Base-by-base conservation (phyloP, 2,888 invertebrate genomes). In the Stenodera caucasica region DNA sequence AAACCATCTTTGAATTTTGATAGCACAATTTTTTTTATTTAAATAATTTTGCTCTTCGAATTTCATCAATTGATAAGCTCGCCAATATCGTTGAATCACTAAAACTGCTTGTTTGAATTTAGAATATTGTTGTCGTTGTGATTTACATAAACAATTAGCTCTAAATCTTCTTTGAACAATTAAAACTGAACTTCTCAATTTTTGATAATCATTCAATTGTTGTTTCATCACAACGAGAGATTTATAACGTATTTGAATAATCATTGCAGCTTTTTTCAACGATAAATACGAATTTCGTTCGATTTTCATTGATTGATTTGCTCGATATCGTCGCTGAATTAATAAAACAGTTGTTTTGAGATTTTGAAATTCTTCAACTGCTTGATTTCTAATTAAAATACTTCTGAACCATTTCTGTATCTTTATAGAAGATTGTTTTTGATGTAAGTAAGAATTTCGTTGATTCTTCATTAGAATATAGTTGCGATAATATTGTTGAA, bases 351-450 rank as follows among this genome's bases (percentile, higher is more conserved):
- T 80, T 7, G 78, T 73, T 58, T 80, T 82, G 12, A 57, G 6
- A 11, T 15, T 26, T n/a, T 35, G 18, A 33, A 37, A 57, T 2
- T 75, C 53, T 3, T 82, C 15, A 77, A 55, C 18, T 74, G 75
- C 6, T 76, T 73, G 0, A 84, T 37, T 37, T 37, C 15, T 37
- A 15, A n/a, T n/a, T 15, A 37, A 8, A 37, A 37, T 15, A 6
- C 37, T 83, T 67, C 82, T 81, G 70, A 83, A 81, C 74, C 80
- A 81, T 54, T 73, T 78, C 67, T 88, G 88, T 50, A 88, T 74
- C 2, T 66, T 66, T 14, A 83, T 75, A 18, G 81, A 79, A 6
- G 81, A 74, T 18, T 76, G 70, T 49, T n/a, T 14, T 15, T 37
- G 14, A 15, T 49, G 4, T 12, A 26, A 18, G 29, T 49, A 55